Conservation (phyloP, 1,140 invertebrate species). For the Mya arenaria region DNA sequence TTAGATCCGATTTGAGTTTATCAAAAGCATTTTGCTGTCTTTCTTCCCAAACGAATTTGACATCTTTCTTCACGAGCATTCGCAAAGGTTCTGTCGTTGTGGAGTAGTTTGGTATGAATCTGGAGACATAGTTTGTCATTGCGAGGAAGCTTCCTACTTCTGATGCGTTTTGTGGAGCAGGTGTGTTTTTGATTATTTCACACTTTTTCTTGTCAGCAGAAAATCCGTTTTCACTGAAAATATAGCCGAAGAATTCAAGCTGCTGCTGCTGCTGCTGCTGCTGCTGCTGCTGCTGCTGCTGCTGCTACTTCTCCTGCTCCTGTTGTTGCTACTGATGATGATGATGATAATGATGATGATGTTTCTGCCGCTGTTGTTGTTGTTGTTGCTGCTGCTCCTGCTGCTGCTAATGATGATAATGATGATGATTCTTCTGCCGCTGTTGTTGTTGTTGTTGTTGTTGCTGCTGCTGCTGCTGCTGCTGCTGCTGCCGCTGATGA, state of each 20-base stretch:
- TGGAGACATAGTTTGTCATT: background rate
- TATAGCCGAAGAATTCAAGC: too few relatives aligned
- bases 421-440: constrained; percentile 3
- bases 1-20: too few relatives aligned
- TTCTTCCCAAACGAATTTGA: too few relatives aligned
- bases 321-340: background rate
- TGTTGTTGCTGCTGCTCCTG: background rate
- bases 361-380: background rate
- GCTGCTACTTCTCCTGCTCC: background rate
- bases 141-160: background rate
- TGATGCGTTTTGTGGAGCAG: background rate
- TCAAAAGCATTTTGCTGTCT: too few relatives aligned
- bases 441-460: constrained; percentile 8
- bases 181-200: background rate
- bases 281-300: background rate
- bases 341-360: background rate
- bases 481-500: background rate
- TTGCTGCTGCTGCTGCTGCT: constrained; percentile 1
- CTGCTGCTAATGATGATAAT: background rate
- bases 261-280: background rate
- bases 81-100: background rate
- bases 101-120: background rate
- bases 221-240: background rate
- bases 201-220: background rate
- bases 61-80: background rate